Conservation (phyloP, 2,797 vertebrate species). For the Microctenopoma steveboyesi region DNA sequence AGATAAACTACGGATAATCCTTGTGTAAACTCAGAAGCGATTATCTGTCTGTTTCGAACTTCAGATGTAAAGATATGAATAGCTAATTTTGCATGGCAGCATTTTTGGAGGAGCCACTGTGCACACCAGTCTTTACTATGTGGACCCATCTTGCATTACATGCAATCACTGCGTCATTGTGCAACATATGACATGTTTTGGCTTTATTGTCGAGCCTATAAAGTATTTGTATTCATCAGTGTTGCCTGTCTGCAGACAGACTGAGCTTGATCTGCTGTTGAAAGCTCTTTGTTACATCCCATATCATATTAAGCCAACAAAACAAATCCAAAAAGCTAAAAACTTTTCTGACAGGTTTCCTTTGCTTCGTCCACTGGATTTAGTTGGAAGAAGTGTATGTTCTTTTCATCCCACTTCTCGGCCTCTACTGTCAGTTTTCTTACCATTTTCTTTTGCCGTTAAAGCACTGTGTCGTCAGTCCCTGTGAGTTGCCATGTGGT, state of each 20-base stretch:
- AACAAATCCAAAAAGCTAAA: conserved; percentile 66
- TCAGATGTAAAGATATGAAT: background rate
- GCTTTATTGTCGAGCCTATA: background rate
- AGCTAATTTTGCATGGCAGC: background rate
- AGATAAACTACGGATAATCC: no score
- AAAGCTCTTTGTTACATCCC: conserved; percentile 41
- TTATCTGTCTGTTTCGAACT: background rate
- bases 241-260: conserved; percentile 23
- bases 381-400: background rate
- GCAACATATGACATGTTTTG: background rate
- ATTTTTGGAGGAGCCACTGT: background rate
- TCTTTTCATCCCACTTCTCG: background rate
- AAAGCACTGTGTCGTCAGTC: conserved; percentile 71
- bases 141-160: background rate
- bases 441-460: conserved; percentile 39
- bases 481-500: conserved; percentile 57
- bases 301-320: conserved; percentile 52
- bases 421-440: conserved; percentile 38
- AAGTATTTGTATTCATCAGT: background rate
- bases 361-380: background rate
- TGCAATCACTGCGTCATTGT: background rate
- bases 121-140: background rate
- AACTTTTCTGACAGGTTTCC: conserved; percentile 35
- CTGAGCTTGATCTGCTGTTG: conserved; percentile 37
- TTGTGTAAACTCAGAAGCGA: no score